Evolutionary conservation across 2,113 vertebrate species (phyloP).

Genomic region (Menura novaehollandiae): DNA sequence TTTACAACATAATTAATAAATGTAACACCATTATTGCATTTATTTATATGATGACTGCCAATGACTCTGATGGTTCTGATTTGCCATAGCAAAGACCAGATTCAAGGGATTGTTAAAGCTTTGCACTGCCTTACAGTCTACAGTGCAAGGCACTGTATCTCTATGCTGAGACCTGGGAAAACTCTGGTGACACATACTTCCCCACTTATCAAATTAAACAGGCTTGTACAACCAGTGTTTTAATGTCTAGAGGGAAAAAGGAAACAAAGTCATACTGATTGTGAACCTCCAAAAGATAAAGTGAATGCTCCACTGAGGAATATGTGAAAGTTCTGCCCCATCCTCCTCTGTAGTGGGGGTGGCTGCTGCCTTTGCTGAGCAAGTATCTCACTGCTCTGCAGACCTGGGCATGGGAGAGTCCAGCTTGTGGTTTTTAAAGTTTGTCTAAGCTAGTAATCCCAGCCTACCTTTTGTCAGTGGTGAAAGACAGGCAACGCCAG

Average conservation of each 20-base stretch:
- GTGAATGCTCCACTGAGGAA: background rate
- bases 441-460: background rate
- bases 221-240: background rate
- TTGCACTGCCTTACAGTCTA: background rate
- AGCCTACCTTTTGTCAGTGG: background rate
- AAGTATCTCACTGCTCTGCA: background rate
- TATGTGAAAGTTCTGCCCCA: background rate
- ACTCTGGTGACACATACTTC: background rate
- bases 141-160: no score
- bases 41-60: background rate
- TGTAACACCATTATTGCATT: background rate
- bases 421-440: background rate
- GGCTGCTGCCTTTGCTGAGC: background rate
- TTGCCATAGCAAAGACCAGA: background rate
- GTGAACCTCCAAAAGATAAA: background rate
- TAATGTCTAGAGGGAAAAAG: background rate
- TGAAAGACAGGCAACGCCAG: background rate
- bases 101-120: background rate
- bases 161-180: background rate
- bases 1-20: background rate
- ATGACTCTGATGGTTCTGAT: no score
- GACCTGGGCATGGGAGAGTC: background rate
- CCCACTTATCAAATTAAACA: background rate
- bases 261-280: background rate
- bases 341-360: accelerated